phyloP scores from a whole-genome alignment of 2,113 vertebrate genomes.

The human region GRCh38 chr2:151754501-151755000 shows the following conservation, averaged over 20 bases:
- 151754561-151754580: constrained; percentile 42
- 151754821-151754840: constrained; percentile 22
- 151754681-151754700: constrained; percentile 41
- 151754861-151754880: background rate
- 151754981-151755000: too few relatives aligned
- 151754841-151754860: constrained; percentile 33
- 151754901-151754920: background rate
- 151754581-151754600: constrained; percentile 46
- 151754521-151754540: background rate
- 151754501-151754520: background rate
- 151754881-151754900: constrained; percentile 21
- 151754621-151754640: background rate
- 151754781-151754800: constrained; percentile 57
- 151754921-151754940: background rate
- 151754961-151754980: too few relatives aligned
- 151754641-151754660: background rate
- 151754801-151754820: constrained; percentile 60
- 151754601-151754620: background rate
- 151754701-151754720: constrained; percentile 72
- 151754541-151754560: background rate
- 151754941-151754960: too few relatives aligned
- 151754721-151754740: constrained; percentile 80
- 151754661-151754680: constrained; percentile 60
- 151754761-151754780: constrained; percentile 73
- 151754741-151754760: constrained; percentile 64